Conservation (phyloP, 2,797 vertebrate species). For the Novumbra hubbsi region DNA sequence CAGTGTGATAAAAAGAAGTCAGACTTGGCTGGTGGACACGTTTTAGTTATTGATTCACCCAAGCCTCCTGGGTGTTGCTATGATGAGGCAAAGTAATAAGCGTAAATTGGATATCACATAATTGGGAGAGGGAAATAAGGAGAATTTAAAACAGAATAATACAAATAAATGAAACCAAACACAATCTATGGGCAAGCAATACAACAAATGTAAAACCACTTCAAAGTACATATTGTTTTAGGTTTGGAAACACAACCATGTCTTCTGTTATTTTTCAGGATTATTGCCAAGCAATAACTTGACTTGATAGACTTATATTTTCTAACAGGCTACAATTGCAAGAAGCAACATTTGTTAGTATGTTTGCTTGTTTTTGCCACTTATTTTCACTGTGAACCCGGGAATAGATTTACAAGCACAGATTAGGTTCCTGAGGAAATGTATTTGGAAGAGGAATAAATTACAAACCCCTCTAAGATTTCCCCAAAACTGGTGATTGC, state of each 20-base stretch:
- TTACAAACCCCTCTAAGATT: background rate
- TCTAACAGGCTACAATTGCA: constrained; percentile 27
- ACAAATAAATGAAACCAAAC: background rate
- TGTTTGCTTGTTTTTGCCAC: background rate
- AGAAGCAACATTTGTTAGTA: constrained; percentile 22
- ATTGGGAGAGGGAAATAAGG: too few relatives aligned
- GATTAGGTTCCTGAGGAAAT: background rate
- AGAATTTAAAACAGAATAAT: too few relatives aligned
- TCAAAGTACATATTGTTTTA: background rate
- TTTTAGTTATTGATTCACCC: too few relatives aligned
- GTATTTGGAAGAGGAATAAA: background rate
- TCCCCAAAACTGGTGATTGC: background rate
- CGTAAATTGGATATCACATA: too few relatives aligned
- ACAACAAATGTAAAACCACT: background rate
- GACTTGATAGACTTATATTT: background rate
- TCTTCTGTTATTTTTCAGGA: background rate
- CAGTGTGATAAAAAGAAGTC: too few relatives aligned
- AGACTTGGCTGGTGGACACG: too few relatives aligned
- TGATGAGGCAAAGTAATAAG: too few relatives aligned
- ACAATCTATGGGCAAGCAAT: background rate
- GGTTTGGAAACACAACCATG: background rate
- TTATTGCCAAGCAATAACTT: background rate
- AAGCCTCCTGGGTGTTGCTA: too few relatives aligned
- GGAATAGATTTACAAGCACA: background rate
- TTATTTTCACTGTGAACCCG: background rate